Evolutionary conservation across 1,140 invertebrate genomes (phyloP), one percentile per base, ranked within the genome.

Genomic region (Drosophila pseudoobscura): DNA sequence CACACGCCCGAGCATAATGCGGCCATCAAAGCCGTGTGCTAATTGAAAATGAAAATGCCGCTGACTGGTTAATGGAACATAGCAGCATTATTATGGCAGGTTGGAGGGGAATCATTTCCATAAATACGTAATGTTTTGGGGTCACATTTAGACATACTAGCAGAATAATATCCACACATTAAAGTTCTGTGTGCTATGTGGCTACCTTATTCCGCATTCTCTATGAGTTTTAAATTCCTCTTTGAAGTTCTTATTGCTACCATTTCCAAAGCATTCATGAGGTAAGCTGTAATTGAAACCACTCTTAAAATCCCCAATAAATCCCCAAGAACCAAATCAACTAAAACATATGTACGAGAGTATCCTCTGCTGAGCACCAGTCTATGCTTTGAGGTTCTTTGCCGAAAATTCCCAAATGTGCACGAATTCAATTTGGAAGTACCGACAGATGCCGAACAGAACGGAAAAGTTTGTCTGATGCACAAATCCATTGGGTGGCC

Each of bases 391-490:
- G 63, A 55, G 62, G 58, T 59, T 63, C 46, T 41, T 31, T 47
- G 13, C 39, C 46, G 26, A 6, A 46, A 73, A 66, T 72, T 58
- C 57, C 53, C 66, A 45, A 66, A 51, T 49, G 76, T 60, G 49
- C 65, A 54, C 56, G 44, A 79, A 79, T 72, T 68, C 57, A 79
- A 76, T 79, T 83, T 84, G 41, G 17, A 75, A 68, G 73, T 66
- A 61, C 57, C 52, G 55, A 4, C 53, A 66, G 46, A 56, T 20
- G 53, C 22, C 46, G 24, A 50, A 26, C 35, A 24, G 24, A 50
- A 26, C 35, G 17, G 20, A 4, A 49, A 64, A 77, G 49, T 49
- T 75, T 58, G 24, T 20, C 47, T 60, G 60, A 31, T 46, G 11
- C 26, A 52, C 41, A 70, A 70, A 57, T 55, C 56, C 71, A 60